Conservation (phyloP, 1,140 invertebrate species). For the Temnothorax curvispinosus region DNA sequence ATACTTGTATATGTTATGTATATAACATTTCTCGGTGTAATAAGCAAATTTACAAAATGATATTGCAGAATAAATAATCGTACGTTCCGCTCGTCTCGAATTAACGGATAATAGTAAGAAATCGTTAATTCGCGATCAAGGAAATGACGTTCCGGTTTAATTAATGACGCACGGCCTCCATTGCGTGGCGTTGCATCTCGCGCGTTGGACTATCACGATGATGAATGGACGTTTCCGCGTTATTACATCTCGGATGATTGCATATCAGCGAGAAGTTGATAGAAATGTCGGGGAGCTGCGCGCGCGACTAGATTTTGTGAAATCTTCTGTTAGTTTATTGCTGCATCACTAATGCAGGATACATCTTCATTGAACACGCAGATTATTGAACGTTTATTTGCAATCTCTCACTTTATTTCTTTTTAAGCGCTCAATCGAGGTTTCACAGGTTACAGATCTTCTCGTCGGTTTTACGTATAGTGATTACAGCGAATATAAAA, state of each 20-base stretch:
- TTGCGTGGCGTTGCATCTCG: constrained; percentile 29
- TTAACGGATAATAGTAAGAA: constrained; percentile 31
- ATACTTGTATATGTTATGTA: background rate
- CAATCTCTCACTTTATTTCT: background rate
- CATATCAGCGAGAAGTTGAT: constrained; percentile 50
- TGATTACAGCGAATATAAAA: background rate
- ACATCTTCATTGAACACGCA: background rate
- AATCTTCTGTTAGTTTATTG: background rate
- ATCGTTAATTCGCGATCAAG: constrained; percentile 61
- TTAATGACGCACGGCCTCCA: constrained; percentile 46
- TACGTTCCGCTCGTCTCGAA: background rate
- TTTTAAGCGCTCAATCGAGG: background rate
- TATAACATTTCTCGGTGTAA: background rate
- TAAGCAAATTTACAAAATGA: background rate
- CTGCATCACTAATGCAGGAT: background rate
- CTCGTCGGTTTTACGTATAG: background rate
- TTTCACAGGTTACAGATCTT: background rate
- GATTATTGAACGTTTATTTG: background rate
- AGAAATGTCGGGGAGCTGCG: constrained; percentile 45
- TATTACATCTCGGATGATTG: constrained; percentile 65
- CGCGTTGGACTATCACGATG: constrained; percentile 36
- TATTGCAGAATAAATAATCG: constrained; percentile 10
- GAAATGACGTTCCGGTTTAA: constrained; percentile 63
- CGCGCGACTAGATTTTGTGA: constrained; percentile 4
- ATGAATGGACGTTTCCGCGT: constrained; percentile 68